Percentiles rank a stretch among this genome's conserved stretches.
Conservation (phyloP, 2,888 invertebrate genomes). For the Eupithecia vulgata region DNA sequence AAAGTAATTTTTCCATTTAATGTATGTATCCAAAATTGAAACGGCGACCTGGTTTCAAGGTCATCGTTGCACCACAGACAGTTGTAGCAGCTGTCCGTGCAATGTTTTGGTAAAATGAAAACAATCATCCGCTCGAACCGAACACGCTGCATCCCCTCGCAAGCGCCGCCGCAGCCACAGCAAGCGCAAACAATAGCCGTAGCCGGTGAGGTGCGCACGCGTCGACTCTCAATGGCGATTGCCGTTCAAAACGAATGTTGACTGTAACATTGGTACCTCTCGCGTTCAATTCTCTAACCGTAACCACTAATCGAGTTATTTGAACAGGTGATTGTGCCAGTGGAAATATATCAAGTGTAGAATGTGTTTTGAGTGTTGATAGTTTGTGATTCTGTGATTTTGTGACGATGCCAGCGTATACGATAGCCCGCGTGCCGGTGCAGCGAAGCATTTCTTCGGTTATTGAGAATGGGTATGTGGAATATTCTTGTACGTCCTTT, state of each 20-base stretch:
- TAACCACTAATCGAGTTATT: conserved; percentile 14
- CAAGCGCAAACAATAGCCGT: conserved; percentile 47
- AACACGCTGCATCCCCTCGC: conserved; percentile 31
- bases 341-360: neutral
- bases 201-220: conserved; percentile 47
- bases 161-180: conserved; percentile 30
- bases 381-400: conserved; percentile 22
- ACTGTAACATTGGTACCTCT: conserved; percentile 41
- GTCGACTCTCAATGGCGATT: conserved; percentile 40
- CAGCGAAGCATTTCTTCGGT: conserved; percentile 31
- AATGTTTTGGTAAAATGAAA: neutral
- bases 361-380: conserved; percentile 25
- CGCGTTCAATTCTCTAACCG: conserved; percentile 16
- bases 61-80: neutral
- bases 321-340: conserved; percentile 20
- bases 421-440: conserved; percentile 32
- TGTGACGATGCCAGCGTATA: conserved; percentile 35
- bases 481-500: neutral
- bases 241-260: conserved; percentile 46
- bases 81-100: neutral
- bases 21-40: too few relatives aligned
- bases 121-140: neutral
- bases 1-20: too few relatives aligned
- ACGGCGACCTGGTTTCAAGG: neutral
- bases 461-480: conserved; percentile 31